These are phyloP conservation scores for Andrena flavipes DNA, from an alignment of 2,888 invertebrate species.

Conservation along the genomic window DNA sequence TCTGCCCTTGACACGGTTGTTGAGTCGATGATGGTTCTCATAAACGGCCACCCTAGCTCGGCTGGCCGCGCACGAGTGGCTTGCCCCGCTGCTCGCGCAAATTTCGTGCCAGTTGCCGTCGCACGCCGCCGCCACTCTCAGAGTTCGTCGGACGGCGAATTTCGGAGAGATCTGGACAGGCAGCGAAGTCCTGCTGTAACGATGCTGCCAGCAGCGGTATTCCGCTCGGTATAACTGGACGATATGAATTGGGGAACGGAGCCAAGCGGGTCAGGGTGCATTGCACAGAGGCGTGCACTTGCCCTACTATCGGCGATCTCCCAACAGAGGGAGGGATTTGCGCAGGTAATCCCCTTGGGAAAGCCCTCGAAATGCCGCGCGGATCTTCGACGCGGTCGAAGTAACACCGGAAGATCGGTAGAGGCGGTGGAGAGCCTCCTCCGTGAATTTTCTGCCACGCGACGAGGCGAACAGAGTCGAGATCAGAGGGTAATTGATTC, in stretches of 20 bases:
- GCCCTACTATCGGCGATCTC: too few species aligned
- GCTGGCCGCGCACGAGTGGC: conserved; percentile 1
- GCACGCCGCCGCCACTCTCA: background rate
- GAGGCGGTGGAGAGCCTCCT: too few species aligned
- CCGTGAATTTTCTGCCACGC: too few species aligned
- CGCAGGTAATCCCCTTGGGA: too few species aligned
- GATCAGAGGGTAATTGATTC: conserved; percentile 33
- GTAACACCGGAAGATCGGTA: too few species aligned
- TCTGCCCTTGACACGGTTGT: conserved; percentile 67
- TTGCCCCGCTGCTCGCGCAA: conserved; percentile 14
- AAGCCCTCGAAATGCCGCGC: too few species aligned
- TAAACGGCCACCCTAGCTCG: conserved; percentile 30
- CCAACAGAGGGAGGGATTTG: too few species aligned
- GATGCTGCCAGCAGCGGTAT: background rate
- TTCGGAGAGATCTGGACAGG: background rate
- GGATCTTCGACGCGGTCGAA: too few species aligned
- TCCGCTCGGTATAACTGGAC: background rate
- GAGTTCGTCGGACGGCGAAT: background rate
- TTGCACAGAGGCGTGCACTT: background rate
- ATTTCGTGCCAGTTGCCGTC: conserved; percentile 22
- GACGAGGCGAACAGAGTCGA: background rate
- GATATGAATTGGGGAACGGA: background rate
- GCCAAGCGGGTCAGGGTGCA: conserved; percentile 26
- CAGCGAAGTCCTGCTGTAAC: too few species aligned
- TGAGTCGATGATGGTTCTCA: conserved; percentile 53